phyloP scores from a whole-genome alignment of 2,113 vertebrate species.

The Albula glossodonta region DNA sequence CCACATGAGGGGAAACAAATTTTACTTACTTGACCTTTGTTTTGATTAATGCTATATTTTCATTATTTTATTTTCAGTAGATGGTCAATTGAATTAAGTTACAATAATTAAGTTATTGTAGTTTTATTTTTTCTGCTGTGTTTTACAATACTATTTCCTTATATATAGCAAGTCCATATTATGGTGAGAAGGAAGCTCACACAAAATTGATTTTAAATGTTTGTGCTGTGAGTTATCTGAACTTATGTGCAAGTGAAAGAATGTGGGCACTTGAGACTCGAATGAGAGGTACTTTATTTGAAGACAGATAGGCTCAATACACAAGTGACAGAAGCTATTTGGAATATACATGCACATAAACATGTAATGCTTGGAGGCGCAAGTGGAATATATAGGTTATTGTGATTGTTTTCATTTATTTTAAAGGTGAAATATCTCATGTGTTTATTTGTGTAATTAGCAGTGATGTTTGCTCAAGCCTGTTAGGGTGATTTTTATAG shows the following conservation, averaged over 20 bases:
- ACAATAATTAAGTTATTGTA: too few species aligned
- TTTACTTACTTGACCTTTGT: too few species aligned
- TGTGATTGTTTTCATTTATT: conserved; percentile 3
- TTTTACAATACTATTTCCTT: too few species aligned
- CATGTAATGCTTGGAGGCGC: background rate
- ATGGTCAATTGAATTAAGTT: too few species aligned
- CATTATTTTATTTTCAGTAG: too few species aligned
- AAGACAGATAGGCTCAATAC: background rate
- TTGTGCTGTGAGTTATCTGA: background rate
- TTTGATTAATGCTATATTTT: too few species aligned
- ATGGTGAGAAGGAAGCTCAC: too few species aligned
- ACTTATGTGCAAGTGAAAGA: background rate
- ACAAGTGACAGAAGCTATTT: background rate
- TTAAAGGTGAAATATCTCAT: background rate
- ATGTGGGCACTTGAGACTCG: background rate
- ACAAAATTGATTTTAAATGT: background rate
- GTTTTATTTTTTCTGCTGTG: too few species aligned
- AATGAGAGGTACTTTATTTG: background rate
- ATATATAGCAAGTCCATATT: too few species aligned
- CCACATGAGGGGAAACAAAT: too few species aligned
- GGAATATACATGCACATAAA: background rate
- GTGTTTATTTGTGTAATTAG: background rate
- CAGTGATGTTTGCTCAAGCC: background rate
- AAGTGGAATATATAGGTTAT: background rate
- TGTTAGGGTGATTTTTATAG: background rate